Evolutionary conservation across 2,113 vertebrate genomes (phyloP).

Genomic region (Fregetta grallaria): DNA sequence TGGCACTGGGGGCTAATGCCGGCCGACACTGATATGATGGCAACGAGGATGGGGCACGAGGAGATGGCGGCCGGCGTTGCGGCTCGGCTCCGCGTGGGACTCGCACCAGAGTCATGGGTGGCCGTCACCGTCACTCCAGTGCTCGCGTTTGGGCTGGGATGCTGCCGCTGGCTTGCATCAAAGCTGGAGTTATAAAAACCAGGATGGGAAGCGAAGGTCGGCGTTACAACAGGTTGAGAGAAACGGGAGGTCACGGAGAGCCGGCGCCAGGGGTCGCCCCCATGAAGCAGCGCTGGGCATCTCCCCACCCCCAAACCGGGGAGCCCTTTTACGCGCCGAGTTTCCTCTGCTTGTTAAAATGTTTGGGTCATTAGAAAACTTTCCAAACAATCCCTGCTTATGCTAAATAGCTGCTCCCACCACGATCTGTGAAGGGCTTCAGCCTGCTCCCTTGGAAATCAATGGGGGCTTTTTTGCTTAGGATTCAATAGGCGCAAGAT

Average conservation of each 20-base stretch:
- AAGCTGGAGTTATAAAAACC: neutral
- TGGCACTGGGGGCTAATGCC: neutral
- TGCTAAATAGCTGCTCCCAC: constrained; percentile 51
- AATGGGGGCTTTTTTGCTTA: constrained; percentile 20
- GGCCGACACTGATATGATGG: neutral
- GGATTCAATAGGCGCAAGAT: constrained; percentile 26
- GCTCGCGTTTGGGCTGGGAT: rapidly evolving
- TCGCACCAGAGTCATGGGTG: rapidly evolving
- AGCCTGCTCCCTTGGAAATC: constrained; percentile 20
- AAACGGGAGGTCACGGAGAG: neutral
- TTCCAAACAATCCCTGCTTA: constrained; percentile 41
- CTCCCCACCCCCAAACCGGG: neutral
- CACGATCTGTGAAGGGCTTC: constrained; percentile 30
- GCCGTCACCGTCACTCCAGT: rapidly evolving
- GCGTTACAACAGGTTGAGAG: neutral
- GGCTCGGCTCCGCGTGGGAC: rapidly evolving
- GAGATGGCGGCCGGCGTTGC: neutral
- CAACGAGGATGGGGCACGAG: neutral
- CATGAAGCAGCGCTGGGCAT: neutral
- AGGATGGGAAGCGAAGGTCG: neutral
- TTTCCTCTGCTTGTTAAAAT: constrained; percentile 48
- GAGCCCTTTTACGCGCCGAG: neutral
- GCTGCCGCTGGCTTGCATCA: rapidly evolving
- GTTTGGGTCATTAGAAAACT: constrained; percentile 54
- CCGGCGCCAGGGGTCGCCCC: neutral